phyloP scores from a whole-genome alignment of 1,140 invertebrate species.

The Octopus bimaculoides region DNA sequence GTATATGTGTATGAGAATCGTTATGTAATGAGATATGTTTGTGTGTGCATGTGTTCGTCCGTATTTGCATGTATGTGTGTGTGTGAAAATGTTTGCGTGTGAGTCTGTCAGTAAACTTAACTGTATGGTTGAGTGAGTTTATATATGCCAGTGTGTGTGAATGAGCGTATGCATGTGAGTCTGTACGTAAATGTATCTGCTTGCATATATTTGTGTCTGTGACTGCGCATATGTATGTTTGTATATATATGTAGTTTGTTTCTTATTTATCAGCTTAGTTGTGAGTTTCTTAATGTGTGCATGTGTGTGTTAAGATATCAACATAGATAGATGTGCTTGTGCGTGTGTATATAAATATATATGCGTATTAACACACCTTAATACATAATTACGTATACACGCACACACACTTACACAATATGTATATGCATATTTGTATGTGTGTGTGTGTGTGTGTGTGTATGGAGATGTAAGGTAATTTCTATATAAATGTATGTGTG shows the following conservation, averaged over 20 bases:
- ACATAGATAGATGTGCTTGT: too few species aligned
- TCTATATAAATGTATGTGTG: neutral
- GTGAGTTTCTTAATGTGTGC: too few species aligned
- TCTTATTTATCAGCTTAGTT: too few species aligned
- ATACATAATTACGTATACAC: too few species aligned
- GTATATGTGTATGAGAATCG: too few species aligned
- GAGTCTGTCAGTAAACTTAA: neutral
- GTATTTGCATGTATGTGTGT: neutral
- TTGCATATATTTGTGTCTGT: neutral
- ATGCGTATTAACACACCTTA: too few species aligned
- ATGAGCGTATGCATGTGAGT: neutral
- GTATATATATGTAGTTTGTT: neutral
- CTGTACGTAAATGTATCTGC: neutral
- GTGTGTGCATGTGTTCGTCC: too few species aligned
- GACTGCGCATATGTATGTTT: neutral
- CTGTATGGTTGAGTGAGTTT: neutral
- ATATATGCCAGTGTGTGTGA: neutral
- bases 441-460: neutral
- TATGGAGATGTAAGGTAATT: neutral
- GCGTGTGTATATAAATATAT: too few species aligned
- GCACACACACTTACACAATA: neutral
- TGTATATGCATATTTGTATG: neutral
- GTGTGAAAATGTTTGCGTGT: neutral
- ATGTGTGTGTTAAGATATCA: too few species aligned
- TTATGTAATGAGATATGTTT: too few species aligned